Conservation (phyloP, 2,113 vertebrate genomes). For the Vulpes ferrilata region DNA sequence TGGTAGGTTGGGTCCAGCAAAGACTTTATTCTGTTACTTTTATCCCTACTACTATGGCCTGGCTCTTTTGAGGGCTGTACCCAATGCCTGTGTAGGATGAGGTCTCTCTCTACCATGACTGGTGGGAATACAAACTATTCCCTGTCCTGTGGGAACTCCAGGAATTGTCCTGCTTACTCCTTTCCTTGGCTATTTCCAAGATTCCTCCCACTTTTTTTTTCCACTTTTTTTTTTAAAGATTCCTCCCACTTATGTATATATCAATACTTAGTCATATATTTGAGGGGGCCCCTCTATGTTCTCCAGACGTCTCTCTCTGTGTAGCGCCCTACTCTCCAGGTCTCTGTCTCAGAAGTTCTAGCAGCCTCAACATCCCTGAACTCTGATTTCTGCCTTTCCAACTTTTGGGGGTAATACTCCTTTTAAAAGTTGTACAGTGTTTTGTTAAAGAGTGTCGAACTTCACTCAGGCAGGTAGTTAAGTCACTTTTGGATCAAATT, state of each 20-base stretch:
- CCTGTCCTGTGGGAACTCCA: background rate
- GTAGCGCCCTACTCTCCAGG: background rate
- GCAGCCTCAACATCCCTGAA: background rate
- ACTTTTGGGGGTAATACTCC: background rate
- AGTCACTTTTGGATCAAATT: background rate
- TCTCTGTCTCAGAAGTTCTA: background rate
- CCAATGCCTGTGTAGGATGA: background rate
- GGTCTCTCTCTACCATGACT: background rate
- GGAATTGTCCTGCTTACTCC: background rate
- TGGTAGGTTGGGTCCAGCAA: background rate
- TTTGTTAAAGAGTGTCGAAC: background rate
- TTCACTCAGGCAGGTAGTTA: slow-evolving; percentile 11
- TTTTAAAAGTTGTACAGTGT: background rate
- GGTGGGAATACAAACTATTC: background rate
- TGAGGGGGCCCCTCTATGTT: background rate
- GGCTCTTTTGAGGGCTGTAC: background rate
- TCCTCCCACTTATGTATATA: background rate
- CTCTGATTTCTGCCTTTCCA: background rate
- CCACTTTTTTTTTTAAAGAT: background rate
- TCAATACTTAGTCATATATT: background rate
- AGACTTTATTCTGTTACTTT: background rate
- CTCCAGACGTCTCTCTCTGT: background rate
- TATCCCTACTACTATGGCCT: background rate
- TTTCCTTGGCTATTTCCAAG: background rate
- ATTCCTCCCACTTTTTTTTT: background rate